Base-by-base conservation (phyloP, 2,888 invertebrate genomes). In the Rhamnusium bicolor region DNA sequence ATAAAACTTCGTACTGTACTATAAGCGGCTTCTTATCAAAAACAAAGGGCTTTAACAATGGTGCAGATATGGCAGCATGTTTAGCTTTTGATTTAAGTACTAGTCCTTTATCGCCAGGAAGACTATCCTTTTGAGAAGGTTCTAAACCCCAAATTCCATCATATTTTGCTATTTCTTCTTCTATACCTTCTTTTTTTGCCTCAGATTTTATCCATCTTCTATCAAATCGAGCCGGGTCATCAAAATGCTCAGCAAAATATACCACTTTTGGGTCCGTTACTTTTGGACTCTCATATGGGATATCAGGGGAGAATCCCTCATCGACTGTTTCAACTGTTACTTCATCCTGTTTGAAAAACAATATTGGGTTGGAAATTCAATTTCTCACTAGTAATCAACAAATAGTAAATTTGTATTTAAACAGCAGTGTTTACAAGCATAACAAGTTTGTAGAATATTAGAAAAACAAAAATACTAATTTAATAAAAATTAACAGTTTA, bases 81-180 rank as follows among this genome's bases (percentile, higher is more conserved):
- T 98, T 96, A 0, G 99, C 99, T 89, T 97, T 97, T 0, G 97
- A 95, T 85, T 96, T 97, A 18, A 98, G 89, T 8, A 98, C 95
- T 46, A 99, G 89, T 12, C 97, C 98, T 71, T 93, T 89, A 86
- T 99, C 98, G 63, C 95, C 94, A 0, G 75, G 69, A 27, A 98
- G 91, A 12, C 94, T 92, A 84, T 94, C 94, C 79, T 93, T 92
- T 72, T 91, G 90, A 0, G 98, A 94, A 47, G 93, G 88, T 87
- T 96, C 97, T 4, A 97, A 88, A 85, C 89, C 89, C 94, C 94
- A 94, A 80, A 90, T 90, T 84, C 98, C 99, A 89, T 98, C 97
- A 88, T 98, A 99, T 89, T 98, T 98, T 10, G 98, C 95, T 73
- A 98, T 95, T 77, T 94, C 94, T 75, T 97, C 97, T 80, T 97